Evolutionary conservation across 1,140 invertebrate genomes (phyloP), one percentile per base, ranked within the genome.

Genomic region (Papilio helenus): DNA sequence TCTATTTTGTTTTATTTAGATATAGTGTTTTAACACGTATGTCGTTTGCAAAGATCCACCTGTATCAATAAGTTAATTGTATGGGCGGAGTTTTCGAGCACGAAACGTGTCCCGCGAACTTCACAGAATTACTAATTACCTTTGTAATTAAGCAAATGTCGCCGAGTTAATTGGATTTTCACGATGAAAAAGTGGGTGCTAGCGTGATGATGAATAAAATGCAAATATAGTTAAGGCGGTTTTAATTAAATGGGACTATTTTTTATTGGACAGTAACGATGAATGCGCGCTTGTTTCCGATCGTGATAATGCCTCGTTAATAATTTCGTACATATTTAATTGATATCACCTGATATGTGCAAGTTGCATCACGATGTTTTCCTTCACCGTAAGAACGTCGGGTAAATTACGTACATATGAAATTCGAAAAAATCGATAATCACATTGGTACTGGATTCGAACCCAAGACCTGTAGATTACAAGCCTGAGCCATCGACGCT

Each of bases 121-220:
- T 85, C 74, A 82, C 83, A 82, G 76, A 87, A 87, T 85, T 87
- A 84, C 84, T 86, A 90, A 88, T 88, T 90, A 86, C 83, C 83
- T 88, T 88, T 86, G 83, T 87, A 90, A 88, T 88, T 87, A 89
- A 87, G 79, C 82, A 83, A 82, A 85, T 89, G 88, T 88, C 87
- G 84, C 79, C 84, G 80, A 76, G 78, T 86, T 90, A 90, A 90
- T 90, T 90, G 87, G 87, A 84, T 79, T 78, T 83, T 76, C 68
- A 79, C 85, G 84, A 85, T 86, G 84, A 90, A 87, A 85, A 86
- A 88, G 82, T 86, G 83, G 80, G 83, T 79, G 85, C 81, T 86
- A 81, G 85, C 86, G 85, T 88, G 86, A 84, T 89, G 85, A 88
- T 88, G 85, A 83, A 85, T 85, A 84, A 79, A 88, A 83, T 85